Evolutionary conservation across 2,113 vertebrate genomes (phyloP).

Genomic region (Raja brachyura): DNA sequence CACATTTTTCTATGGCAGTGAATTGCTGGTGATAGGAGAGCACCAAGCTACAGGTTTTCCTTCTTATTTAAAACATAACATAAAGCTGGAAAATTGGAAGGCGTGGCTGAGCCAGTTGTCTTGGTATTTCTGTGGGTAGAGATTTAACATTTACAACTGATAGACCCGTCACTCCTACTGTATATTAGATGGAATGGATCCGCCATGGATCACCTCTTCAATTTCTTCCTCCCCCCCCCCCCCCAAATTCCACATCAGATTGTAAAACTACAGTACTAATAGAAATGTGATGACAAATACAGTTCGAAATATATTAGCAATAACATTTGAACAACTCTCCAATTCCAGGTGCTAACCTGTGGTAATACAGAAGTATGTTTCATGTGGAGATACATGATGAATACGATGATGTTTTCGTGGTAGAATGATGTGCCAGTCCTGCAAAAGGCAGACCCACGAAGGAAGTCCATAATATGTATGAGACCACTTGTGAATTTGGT

Average conservation of each 20-base stretch:
- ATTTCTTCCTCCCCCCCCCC: background rate
- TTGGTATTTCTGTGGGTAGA: too few species aligned
- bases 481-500: conserved; percentile 99
- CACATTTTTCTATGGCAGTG: background rate
- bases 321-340: background rate
- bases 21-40: too few species aligned
- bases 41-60: too few species aligned
- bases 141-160: too few species aligned
- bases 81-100: too few species aligned
- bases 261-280: background rate
- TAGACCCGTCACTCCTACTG: too few species aligned
- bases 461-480: conserved; percentile 94
- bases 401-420: conserved; percentile 91
- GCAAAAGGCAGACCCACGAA: conserved; percentile 76
- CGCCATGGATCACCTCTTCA: too few species aligned
- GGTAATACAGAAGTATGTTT: conserved; percentile 98
- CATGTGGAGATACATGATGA: conserved; percentile 91
- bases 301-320: background rate
- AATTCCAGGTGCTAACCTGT: conserved; percentile 64
- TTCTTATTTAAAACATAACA: too few species aligned
- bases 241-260: background rate
- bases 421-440: conserved; percentile 89
- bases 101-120: too few species aligned
- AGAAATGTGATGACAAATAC: background rate
- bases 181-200: too few species aligned